Evolutionary conservation across 2,113 vertebrate species (phyloP).

Genomic region (Xenopus borealis): DNA sequence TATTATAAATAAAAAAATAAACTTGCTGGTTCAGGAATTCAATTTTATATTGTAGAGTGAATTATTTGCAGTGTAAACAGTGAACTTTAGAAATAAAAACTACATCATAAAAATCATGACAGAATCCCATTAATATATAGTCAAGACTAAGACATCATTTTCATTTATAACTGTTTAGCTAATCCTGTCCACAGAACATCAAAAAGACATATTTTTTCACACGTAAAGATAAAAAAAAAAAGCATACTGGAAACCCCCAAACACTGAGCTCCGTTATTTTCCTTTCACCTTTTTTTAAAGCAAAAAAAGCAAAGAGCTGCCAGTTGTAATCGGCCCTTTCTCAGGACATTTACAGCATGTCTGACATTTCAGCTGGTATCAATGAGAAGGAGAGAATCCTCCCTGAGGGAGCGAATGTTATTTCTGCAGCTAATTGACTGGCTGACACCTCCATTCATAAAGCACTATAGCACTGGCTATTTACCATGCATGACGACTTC

Average conservation of each 20-base stretch:
- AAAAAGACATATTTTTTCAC: too few species aligned
- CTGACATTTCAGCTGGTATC: conserved; percentile 67
- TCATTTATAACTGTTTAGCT: too few species aligned
- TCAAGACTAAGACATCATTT: too few species aligned
- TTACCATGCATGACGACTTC: conserved; percentile 58
- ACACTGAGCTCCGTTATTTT: neutral
- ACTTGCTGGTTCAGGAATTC: too few species aligned
- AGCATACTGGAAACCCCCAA: conserved; percentile 13
- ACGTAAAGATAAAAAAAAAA: too few species aligned
- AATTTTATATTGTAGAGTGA: too few species aligned
- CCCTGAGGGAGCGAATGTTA: conserved; percentile 64
- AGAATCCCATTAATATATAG: too few species aligned
- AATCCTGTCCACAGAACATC: too few species aligned
- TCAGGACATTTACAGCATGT: conserved; percentile 63
- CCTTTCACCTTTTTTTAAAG: conserved; percentile 25
- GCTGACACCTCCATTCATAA: conserved; percentile 62
- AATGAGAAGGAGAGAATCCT: conserved; percentile 62
- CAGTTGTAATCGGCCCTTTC: conserved; percentile 51
- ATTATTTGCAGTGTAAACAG: too few species aligned
- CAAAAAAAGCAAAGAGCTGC: conserved; percentile 51
- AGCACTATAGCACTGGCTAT: conserved; percentile 54
- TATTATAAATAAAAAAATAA: too few species aligned
- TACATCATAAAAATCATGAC: too few species aligned
- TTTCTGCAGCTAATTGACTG: conserved; percentile 68
- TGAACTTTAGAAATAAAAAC: too few species aligned